Percentiles rank a stretch among this genome's conserved stretches.
Evolutionary conservation across 2,113 vertebrate genomes (phyloP).

Genomic region (Hydrochoerus hydrochaeris): DNA sequence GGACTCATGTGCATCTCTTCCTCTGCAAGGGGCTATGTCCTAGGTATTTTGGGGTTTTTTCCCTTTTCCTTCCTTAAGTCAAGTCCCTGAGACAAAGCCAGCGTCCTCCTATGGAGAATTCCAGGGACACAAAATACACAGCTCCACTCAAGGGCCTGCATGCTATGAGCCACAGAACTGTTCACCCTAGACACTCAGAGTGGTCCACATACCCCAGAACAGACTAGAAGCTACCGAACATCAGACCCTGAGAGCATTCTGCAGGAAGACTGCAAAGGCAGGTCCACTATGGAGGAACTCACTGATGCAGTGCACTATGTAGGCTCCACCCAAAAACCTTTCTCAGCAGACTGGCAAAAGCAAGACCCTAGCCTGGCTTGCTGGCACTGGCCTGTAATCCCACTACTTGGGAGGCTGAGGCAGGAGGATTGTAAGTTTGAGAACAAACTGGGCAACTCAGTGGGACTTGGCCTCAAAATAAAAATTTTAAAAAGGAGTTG

Average conservation of each 20-base stretch:
- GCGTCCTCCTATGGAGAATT: not conserved
- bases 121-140: not conserved
- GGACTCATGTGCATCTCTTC: not conserved
- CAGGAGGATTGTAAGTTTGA: not conserved
- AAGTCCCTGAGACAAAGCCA: not conserved
- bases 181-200: not conserved
- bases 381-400: not conserved
- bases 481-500: not conserved
- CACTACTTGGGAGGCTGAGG: not conserved
- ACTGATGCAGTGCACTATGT: accelerated
- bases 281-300: not conserved
- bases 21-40: not conserved
- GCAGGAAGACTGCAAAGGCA: not conserved
- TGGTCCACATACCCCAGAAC: not conserved
- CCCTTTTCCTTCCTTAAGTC: not conserved
- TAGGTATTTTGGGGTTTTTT: too few species aligned
- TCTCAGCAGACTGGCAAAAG: not conserved
- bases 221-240: not conserved
- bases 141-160: not conserved
- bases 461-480: not conserved
- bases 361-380: not conserved
- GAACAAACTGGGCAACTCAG: not conserved
- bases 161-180: too few species aligned
- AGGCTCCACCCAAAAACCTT: not conserved
- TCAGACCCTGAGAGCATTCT: not conserved